Evolutionary conservation across 2,113 vertebrate species (phyloP).

Genomic region (Nothobranchius kuhntae): DNA sequence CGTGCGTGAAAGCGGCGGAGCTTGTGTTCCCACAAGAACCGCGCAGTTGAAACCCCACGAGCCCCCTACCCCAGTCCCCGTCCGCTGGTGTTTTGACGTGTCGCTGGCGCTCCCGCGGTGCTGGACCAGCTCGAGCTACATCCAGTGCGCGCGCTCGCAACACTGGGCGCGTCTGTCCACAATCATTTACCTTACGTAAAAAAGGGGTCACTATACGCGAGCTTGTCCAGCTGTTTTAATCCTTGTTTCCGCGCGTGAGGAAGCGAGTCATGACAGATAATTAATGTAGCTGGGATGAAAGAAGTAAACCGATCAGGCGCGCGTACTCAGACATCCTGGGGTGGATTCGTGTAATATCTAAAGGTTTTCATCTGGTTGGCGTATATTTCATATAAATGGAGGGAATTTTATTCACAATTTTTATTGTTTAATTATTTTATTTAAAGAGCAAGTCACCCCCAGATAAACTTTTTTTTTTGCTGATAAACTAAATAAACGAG

Average conservation of each 20-base stretch:
- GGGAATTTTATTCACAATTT: too few species aligned
- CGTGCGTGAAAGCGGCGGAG: slow-evolving; percentile 45
- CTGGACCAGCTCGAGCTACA: slow-evolving; percentile 44
- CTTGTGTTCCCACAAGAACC: slow-evolving; percentile 58
- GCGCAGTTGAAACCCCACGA: slow-evolving; percentile 46
- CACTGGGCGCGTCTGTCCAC: neutral
- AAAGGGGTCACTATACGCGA: slow-evolving; percentile 54
- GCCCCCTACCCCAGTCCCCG: slow-evolving; percentile 32
- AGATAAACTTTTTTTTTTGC: too few species aligned
- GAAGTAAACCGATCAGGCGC: too few species aligned
- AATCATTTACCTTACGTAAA: slow-evolving; percentile 70
- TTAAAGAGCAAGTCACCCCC: too few species aligned
- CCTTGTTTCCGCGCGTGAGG: slow-evolving; percentile 22
- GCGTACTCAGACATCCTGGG: too few species aligned
- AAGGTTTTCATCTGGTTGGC: neutral
- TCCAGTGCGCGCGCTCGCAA: slow-evolving; percentile 9
- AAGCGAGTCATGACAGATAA: slow-evolving; percentile 9
- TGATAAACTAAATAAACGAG: too few species aligned
- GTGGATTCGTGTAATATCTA: too few species aligned
- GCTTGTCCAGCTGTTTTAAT: slow-evolving; percentile 63
- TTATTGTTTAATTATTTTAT: too few species aligned
- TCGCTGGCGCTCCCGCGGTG: slow-evolving; percentile 39
- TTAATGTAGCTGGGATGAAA: too few species aligned
- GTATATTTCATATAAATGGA: neutral
- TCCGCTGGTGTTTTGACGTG: slow-evolving; percentile 42